Conservation (phyloP, 2,797 vertebrate genomes). For the Typhlichthys subterraneus region DNA sequence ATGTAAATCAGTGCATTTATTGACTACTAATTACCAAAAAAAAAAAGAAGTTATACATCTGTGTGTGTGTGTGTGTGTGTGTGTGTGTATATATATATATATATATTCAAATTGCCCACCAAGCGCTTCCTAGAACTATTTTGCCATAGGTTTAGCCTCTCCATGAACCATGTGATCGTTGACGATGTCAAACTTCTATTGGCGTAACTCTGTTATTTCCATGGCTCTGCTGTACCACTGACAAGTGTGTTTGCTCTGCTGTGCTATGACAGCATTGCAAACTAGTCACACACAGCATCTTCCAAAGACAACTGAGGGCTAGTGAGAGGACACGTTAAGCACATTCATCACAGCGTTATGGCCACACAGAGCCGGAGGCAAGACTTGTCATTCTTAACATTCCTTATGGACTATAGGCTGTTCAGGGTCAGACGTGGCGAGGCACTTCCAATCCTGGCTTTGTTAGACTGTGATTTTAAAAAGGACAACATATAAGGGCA, state of each 20-base stretch:
- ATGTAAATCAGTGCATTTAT: no score
- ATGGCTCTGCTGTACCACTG: no score
- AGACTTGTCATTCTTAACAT: slow-evolving; percentile 34
- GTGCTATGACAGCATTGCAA: slow-evolving; percentile 7
- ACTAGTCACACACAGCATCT: background rate
- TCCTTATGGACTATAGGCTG: slow-evolving; percentile 25
- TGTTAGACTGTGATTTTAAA: background rate
- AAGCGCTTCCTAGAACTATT: no score
- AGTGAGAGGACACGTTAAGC: slow-evolving; percentile 37
- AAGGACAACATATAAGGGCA: background rate
- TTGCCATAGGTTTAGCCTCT: no score
- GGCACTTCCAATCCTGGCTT: slow-evolving; percentile 11
- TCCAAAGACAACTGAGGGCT: slow-evolving; percentile 46
- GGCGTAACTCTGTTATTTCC: no score
- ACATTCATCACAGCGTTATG: slow-evolving; percentile 36
- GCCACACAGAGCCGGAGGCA: slow-evolving; percentile 25
- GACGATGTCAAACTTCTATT: no score
- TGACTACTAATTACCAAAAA: no score
- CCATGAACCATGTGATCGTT: no score
- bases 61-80: no score
- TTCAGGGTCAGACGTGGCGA: slow-evolving; percentile 1
- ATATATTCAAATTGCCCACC: no score
- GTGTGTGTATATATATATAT: no score
- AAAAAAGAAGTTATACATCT: no score
- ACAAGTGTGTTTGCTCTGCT: slow-evolving; percentile 17